Evolutionary conservation across 1,140 invertebrate species (phyloP), one percentile per base, ranked within the genome.

Genomic region (Hermetia illucens): DNA sequence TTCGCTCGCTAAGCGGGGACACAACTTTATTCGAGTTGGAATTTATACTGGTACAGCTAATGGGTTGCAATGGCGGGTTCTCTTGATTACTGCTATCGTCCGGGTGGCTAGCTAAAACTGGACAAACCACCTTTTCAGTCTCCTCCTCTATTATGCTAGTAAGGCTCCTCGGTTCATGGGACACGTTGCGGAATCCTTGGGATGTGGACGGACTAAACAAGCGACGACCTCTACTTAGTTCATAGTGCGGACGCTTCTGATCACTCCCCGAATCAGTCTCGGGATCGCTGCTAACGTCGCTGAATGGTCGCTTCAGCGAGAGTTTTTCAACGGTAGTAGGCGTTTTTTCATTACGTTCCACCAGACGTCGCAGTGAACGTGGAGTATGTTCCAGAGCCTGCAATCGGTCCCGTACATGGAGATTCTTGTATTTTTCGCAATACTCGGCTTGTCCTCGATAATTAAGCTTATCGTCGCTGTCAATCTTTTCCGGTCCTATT

Each of bases 401-500:
- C 40, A 66, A 61, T 27, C 58, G 57, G 3, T 30, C 13, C 15
- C 37, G 45, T 5, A 30, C 49, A 8, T 42, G 36, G 19, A 32
- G 5, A 58, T 54, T 12, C 3, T 27, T 15, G 12, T 24, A 5
- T 5, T 52, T 33, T 12, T 50, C 42, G 43, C 22, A 72, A 57
- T 24, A 59, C 19, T 72, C 69, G 0, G 77, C 72, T 30, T 56
- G 55, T 3, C 77, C 75, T 6, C 56, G 48, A 41, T 69, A 60
- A 16, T 64, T 53, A 2, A 62, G 43, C 18, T 64, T 51, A 15
- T 64, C 52, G 37, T 71, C 67, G 0, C 42, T 39, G 2, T 69
- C 61, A 24, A 66, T 49, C 44, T 66, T 32, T 38, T 74, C 77
- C 46, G 58, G 53, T 19, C 73, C 72, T 13, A 81, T 59, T 30